Conservation (phyloP, 2,888 invertebrate species). For the Petrolisthes cinctipes region DNA sequence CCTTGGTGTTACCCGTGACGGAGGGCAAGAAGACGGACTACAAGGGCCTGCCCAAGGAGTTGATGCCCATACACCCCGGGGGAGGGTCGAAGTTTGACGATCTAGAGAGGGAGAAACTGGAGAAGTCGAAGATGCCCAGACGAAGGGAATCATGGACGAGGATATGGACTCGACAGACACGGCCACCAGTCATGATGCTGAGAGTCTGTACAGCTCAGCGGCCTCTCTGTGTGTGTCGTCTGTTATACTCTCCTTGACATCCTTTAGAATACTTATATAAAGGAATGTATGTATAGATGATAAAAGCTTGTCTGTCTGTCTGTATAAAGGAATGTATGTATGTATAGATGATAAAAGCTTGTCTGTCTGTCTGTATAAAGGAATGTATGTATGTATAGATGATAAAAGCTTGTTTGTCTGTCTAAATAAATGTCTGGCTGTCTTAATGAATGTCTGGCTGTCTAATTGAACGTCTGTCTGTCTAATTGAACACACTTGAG, state of each 20-base stretch:
- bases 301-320: too few species aligned
- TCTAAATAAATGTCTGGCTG: too few species aligned
- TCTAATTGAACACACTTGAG: too few species aligned
- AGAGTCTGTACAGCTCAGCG: slow-evolving; percentile 40
- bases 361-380: too few species aligned
- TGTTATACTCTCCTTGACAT: slow-evolving; percentile 36
- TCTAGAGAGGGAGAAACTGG: slow-evolving; percentile 41
- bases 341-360: too few species aligned
- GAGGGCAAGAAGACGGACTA: slow-evolving; percentile 32
- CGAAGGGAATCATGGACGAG: not conserved
- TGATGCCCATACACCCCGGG: slow-evolving; percentile 48
- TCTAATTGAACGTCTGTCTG: too few species aligned
- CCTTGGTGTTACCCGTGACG: slow-evolving; percentile 45
- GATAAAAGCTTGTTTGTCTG: too few species aligned
- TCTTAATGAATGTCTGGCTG: too few species aligned
- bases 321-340: too few species aligned
- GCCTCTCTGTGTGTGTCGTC: slow-evolving; percentile 41
- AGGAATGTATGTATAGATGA: not conserved
- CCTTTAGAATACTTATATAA: slow-evolving; percentile 34
- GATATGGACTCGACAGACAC: slow-evolving; percentile 23
- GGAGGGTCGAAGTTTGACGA: slow-evolving; percentile 45
- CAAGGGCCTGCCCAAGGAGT: slow-evolving; percentile 42
- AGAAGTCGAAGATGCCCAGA: slow-evolving; percentile 45
- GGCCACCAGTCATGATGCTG: slow-evolving; percentile 36
- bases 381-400: too few species aligned